These are phyloP conservation scores for Neotoxoptera formosana DNA, from an alignment of 1,140 invertebrate genomes.

Conservation along the genomic window DNA sequence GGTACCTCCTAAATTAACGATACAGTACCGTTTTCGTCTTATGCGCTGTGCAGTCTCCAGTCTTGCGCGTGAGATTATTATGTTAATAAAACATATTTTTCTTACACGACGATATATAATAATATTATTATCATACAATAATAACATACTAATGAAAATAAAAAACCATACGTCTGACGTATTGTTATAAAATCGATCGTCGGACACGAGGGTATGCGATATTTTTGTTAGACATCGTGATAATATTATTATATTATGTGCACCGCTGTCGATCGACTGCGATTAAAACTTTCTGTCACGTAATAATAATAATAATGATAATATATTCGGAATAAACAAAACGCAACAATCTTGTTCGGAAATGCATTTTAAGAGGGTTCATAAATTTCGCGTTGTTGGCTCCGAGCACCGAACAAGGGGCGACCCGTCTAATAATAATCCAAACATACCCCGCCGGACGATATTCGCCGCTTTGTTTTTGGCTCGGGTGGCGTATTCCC, in stretches of 20 bases:
- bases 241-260: neutral
- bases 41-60: neutral
- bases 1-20: no score
- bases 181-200: no score
- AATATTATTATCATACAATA: neutral
- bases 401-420: neutral
- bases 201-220: neutral
- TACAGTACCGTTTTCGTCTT: neutral
- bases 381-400: neutral
- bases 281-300: neutral
- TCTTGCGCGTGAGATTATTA: neutral
- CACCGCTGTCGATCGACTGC: neutral
- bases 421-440: neutral
- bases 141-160: no score
- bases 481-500: neutral
- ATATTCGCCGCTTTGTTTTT: slow-evolving; percentile 7
- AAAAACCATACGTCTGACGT: no score
- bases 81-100: neutral
- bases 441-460: neutral
- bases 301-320: neutral
- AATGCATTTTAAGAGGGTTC: neutral
- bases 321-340: neutral
- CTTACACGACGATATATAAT: neutral
- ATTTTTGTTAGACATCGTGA: neutral
- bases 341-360: neutral